These are phyloP conservation scores for Heliconius charithonia DNA, from an alignment of 2,888 invertebrate species.

Conservation along the genomic window DNA sequence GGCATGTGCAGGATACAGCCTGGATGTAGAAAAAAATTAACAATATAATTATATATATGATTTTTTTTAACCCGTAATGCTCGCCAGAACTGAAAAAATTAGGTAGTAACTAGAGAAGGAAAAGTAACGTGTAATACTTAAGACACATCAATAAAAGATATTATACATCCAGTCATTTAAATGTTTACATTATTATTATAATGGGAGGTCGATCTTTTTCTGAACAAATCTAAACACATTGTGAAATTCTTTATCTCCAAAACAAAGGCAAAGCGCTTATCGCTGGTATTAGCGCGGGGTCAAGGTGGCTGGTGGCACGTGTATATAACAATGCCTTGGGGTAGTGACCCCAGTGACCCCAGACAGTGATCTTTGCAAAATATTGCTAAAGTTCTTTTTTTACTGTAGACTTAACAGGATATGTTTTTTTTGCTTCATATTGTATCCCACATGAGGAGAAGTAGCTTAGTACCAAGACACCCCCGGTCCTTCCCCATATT, in stretches of 20 bases:
- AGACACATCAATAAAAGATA: not conserved
- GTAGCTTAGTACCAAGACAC: not conserved
- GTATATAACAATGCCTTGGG: constrained; percentile 22
- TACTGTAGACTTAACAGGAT: not conserved
- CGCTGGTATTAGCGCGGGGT: constrained; percentile 27
- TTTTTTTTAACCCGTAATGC: too few relatives aligned
- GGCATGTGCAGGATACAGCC: too few relatives aligned
- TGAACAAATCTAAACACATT: constrained; percentile 16
- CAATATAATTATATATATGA: too few relatives aligned
- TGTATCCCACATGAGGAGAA: not conserved
- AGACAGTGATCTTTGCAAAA: not conserved
- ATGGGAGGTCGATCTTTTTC: not conserved
- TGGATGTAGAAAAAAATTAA: too few relatives aligned
- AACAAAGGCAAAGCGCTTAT: constrained; percentile 18
- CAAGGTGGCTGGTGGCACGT: constrained; percentile 34
- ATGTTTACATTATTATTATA: constrained; percentile 12
- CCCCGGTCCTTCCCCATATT: not conserved
- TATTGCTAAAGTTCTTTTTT: not conserved
- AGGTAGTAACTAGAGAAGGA: not conserved
- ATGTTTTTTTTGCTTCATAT: not conserved
- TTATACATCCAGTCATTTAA: not conserved
- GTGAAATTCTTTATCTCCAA: constrained; percentile 19
- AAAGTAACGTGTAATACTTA: not conserved
- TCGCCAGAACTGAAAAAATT: too few relatives aligned
- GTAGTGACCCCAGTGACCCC: constrained; percentile 17